phyloP scores from a whole-genome alignment of 2,113 vertebrate genomes.

The Odocoileus hemionus region DNA sequence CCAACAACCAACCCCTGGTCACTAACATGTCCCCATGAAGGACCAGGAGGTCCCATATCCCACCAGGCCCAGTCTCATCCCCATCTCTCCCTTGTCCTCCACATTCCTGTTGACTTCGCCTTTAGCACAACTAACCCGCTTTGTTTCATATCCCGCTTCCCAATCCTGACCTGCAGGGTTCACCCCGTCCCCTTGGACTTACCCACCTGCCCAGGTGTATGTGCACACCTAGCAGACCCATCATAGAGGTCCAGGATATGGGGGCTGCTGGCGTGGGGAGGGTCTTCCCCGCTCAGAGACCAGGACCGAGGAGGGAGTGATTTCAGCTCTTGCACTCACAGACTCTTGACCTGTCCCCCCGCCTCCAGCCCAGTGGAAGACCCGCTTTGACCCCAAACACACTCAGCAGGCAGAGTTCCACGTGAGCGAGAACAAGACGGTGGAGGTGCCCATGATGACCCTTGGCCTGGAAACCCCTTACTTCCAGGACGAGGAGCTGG shows the following conservation, averaged over 20 bases:
- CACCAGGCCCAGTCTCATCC: not conserved
- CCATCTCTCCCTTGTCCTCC: not conserved
- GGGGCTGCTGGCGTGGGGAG: rapidly evolving
- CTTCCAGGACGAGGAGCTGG: conserved; percentile 62
- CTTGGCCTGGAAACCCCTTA: conserved; percentile 40
- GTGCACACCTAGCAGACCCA: too few species aligned
- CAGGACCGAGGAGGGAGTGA: rapidly evolving
- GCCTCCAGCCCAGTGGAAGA: conserved; percentile 84
- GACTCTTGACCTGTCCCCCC: not conserved
- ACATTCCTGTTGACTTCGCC: rapidly evolving
- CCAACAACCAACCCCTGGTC: rapidly evolving
- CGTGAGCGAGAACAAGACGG: conserved; percentile 70
- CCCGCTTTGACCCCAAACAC: conserved; percentile 71
- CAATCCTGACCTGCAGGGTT: rapidly evolving
- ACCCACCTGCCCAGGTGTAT: not conserved
- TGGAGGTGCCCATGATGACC: conserved; percentile 88
- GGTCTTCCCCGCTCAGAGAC: not conserved
- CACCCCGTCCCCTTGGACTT: rapidly evolving
- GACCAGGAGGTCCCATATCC: too few species aligned
- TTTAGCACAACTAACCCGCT: not conserved
- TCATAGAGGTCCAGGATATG: not conserved
- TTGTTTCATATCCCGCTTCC: rapidly evolving
- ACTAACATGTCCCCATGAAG: not conserved
- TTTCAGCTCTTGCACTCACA: rapidly evolving
- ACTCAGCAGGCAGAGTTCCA: conserved; percentile 79